Conservation (phyloP, 2,113 vertebrate species). For the Pseudopipra pipra region DNA sequence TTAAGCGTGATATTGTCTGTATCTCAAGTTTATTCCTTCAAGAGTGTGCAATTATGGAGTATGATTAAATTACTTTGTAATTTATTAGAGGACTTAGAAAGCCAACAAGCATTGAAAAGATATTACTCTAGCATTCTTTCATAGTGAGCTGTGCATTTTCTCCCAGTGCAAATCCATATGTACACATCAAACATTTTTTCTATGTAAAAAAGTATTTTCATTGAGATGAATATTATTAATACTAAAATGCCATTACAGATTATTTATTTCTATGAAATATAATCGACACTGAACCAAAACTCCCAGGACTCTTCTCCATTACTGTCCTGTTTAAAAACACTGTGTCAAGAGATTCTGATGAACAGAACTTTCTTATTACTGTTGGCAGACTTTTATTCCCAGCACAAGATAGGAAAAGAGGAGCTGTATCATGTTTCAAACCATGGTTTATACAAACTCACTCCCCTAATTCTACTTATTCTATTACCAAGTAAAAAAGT, state of each 20-base stretch:
- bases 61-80: constrained; percentile 43
- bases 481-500: not conserved
- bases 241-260: constrained; percentile 1
- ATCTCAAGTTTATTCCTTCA: constrained; percentile 28
- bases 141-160: not conserved
- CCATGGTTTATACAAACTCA: not conserved
- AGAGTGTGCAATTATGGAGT: constrained; percentile 36
- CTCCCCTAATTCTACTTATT: not conserved
- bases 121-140: not conserved
- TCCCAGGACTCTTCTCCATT: not conserved
- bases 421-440: constrained; percentile 12
- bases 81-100: constrained; percentile 53
- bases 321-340: constrained; percentile 43
- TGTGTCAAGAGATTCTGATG: constrained; percentile 43
- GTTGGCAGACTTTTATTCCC: constrained; percentile 44
- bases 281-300: not conserved
- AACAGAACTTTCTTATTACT: constrained; percentile 68
- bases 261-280: constrained; percentile 47
- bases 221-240: constrained; percentile 2
- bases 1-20: constrained; percentile 4
- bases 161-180: not conserved
- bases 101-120: not conserved
- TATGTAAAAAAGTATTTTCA: not conserved
- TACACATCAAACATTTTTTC: not conserved
- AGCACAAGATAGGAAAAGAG: not conserved